Conservation (phyloP, 37 sponge, comb jelly and placozoan genomes). For the Tethya wilhelma region DNA sequence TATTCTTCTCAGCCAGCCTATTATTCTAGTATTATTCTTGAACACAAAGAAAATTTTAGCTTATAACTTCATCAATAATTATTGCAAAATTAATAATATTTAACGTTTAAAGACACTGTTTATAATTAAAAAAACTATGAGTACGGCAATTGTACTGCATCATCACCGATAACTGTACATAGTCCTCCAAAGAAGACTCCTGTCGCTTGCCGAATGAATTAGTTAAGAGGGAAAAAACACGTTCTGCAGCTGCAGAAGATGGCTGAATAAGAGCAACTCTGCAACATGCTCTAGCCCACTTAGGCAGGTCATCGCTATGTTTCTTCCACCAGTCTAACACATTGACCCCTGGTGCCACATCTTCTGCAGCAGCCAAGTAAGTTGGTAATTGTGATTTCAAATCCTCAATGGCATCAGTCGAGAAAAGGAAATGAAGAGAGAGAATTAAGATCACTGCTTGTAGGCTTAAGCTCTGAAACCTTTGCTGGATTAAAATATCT, state of each 20-base stretch:
- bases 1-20: not conserved
- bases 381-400: constrained; percentile 27
- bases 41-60: not conserved
- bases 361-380: constrained; percentile 28
- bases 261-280: constrained; percentile 41
- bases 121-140: too few relatives aligned
- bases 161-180: too few relatives aligned
- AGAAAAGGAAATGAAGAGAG: constrained; percentile 12
- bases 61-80: too few relatives aligned
- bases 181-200: too few relatives aligned
- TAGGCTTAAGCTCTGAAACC: constrained; percentile 30
- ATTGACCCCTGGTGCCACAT: constrained; percentile 1
- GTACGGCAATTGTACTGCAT: too few relatives aligned
- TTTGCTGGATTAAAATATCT: constrained; percentile 27
- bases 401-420: not conserved
- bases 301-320: constrained; percentile 14
- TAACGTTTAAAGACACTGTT: too few relatives aligned
- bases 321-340: constrained; percentile 38
- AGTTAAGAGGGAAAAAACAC: too few relatives aligned
- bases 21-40: not conserved
- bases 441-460: constrained; percentile 13
- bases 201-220: too few relatives aligned
- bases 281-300: constrained; percentile 17
- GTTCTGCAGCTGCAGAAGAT: constrained; percentile 50
- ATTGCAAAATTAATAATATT: too few relatives aligned